Base-by-base conservation (phyloP, 2,113 vertebrate genomes). In the Peromyscus californicus region DNA sequence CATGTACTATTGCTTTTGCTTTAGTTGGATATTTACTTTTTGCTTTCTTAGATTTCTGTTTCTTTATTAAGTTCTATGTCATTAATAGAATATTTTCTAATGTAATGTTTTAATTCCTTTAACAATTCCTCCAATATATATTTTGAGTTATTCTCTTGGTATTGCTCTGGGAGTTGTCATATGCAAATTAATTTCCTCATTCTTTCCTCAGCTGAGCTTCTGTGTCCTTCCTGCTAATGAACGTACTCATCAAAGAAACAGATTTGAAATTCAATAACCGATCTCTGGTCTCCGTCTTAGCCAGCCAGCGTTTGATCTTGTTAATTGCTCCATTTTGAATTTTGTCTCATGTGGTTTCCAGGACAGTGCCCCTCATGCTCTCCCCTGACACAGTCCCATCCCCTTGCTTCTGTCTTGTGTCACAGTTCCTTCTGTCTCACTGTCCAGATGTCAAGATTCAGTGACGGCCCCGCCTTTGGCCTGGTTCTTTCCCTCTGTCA, bases 21-120 rank as follows among this genome's bases (percentile, higher is more conserved):
- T 48, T 39, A 72, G 8, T 42, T 88, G 15, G 45, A 84, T 88
- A 79, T 93, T 51, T 51, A 65, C 6, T 88, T 83, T 29, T 57
- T 57, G 16, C 36, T 67, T 59, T 69, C 21, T 87, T 61, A 87
- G 86, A 7, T 59, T 93, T 42, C 83, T 76, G 33, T 76, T 79
- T 84, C 45, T 86, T 90, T 92, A 75, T 3, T 78, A 42, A 22
- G 75, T 54, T 75, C 21, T 88, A 61, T 59, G 15, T 5, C 4
- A 22, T 29, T 91, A 84, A 91, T 31, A 90, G 33, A 83, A 57
- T 69, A 91, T 72, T 87, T 75, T 93, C 19, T 84, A 59, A 15
- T 39, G 5, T 78, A 91, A 54, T 10, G 26, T 70, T 96, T 96
- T 70, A 86, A 90, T 90, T 90, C 19, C 19, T 90, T 92, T 88